These are phyloP conservation scores for Sylvicola fuscatus DNA, from an alignment of 2,888 invertebrate species.

Conservation along the genomic window DNA sequence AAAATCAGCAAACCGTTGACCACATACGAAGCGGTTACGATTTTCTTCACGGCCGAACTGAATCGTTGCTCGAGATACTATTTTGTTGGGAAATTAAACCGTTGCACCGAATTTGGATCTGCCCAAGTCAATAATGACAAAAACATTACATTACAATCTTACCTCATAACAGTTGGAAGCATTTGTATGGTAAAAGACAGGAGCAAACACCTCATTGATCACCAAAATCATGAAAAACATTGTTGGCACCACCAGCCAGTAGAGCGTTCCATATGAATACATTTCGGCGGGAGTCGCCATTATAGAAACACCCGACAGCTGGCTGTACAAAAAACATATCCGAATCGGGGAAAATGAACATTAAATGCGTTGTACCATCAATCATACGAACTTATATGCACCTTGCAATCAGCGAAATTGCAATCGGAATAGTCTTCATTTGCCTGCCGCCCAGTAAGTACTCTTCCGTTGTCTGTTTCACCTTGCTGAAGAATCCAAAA, in stretches of 20 bases:
- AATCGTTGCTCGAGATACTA: not conserved
- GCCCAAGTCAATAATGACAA: not conserved
- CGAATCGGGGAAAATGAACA: not conserved
- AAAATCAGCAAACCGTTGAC: not conserved
- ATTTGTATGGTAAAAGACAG: slow-evolving; percentile 29
- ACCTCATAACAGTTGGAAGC: slow-evolving; percentile 27
- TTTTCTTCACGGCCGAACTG: not conserved
- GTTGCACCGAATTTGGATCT: not conserved
- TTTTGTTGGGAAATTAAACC: not conserved
- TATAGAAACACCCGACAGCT: slow-evolving; percentile 32
- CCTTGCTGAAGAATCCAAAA: slow-evolving; percentile 30
- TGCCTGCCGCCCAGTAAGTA: slow-evolving; percentile 34
- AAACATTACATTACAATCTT: not conserved
- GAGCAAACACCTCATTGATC: slow-evolving; percentile 22
- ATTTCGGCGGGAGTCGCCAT: slow-evolving; percentile 31
- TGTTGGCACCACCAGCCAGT: slow-evolving; percentile 20
- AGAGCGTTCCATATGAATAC: slow-evolving; percentile 29
- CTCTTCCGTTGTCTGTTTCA: slow-evolving; percentile 29
- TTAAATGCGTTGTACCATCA: not conserved
- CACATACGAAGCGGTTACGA: not conserved
- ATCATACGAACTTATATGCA: slow-evolving; percentile 9
- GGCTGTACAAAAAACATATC: slow-evolving; percentile 9
- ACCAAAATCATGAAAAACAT: slow-evolving; percentile 20
- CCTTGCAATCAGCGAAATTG: slow-evolving; percentile 40
- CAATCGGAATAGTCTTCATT: slow-evolving; percentile 36